phyloP scores from a whole-genome alignment of 2,888 invertebrate species.

The Dicyrtoma fusca region DNA sequence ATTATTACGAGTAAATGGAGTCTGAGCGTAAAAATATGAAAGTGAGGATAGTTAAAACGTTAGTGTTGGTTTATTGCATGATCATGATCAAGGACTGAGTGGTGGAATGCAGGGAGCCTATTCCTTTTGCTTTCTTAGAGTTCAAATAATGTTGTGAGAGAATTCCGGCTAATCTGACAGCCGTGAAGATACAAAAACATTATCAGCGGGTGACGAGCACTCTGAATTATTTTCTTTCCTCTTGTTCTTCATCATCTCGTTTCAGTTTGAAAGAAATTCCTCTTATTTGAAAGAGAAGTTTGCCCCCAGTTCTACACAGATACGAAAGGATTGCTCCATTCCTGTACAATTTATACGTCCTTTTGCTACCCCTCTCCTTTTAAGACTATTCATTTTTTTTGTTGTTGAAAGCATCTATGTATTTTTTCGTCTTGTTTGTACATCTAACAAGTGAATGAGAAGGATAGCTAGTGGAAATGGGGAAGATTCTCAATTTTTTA shows the following conservation, averaged over 20 bases:
- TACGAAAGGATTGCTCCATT: constrained; percentile 2
- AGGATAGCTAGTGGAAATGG: neutral
- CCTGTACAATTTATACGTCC: constrained; percentile 13
- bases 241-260: constrained; percentile 17
- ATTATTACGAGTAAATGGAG: no score
- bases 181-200: constrained; percentile 46
- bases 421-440: no score
- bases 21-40: no score
- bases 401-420: no score
- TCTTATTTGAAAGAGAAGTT: constrained; percentile 22
- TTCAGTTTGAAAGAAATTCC: constrained; percentile 35
- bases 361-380: neutral
- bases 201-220: constrained; percentile 41
- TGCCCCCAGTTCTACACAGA: neutral
- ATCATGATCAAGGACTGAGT: constrained; percentile 9
- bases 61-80: neutral
- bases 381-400: neutral
- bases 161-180: constrained; percentile 43
- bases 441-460: no score
- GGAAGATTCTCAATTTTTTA: no score
- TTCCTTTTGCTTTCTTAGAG: constrained; percentile 9
- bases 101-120: neutral
- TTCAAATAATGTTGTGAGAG: constrained; percentile 33
- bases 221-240: constrained; percentile 27
- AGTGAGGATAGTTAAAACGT: no score